A percentile compares a stretch with the other conserved stretches of the same genome.
Evolutionary conservation across 2,888 invertebrate genomes (phyloP).

Genomic region (Oxyscelio sp.): DNA sequence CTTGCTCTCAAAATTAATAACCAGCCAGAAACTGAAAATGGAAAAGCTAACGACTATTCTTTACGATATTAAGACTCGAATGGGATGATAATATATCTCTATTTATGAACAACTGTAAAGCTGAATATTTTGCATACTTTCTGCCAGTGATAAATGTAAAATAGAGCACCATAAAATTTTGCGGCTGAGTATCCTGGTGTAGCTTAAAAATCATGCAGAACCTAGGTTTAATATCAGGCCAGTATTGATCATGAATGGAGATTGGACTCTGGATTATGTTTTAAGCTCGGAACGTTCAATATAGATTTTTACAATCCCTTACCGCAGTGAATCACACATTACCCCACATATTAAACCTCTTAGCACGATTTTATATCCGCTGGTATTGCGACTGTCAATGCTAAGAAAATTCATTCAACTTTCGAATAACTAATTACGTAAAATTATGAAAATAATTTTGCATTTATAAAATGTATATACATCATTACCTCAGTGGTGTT

Average conservation of each 20-base stretch:
- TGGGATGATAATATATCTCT: constrained; percentile 19
- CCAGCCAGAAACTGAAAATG: no score
- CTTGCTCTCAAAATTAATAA: no score
- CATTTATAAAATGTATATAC: no score
- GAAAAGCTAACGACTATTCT: constrained; percentile 7
- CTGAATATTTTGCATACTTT: constrained; percentile 24
- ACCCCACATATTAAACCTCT: constrained; percentile 35
- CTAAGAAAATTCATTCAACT: constrained; percentile 49
- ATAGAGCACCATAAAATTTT: constrained; percentile 52
- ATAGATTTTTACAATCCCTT: constrained; percentile 58
- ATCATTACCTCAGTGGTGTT: no score
- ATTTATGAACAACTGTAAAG: constrained; percentile 33
- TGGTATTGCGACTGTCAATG: constrained; percentile 6
- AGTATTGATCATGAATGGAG: constrained; percentile 67
- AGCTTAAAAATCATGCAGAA: constrained; percentile 52
- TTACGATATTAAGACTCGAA: constrained; percentile 10
- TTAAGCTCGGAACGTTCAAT: constrained; percentile 47
- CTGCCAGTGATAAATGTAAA: constrained; percentile 43
- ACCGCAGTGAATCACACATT: constrained; percentile 46
- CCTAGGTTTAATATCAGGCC: constrained; percentile 43
- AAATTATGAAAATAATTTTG: constrained; percentile 65
- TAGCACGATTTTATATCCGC: constrained; percentile 34
- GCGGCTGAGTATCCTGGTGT: constrained; percentile 25
- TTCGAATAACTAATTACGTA: constrained; percentile 60
- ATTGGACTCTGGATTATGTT: constrained; percentile 62